Evolutionary conservation across 2,888 invertebrate species (phyloP), one percentile per base, ranked within the genome.

Genomic region (Nysson spinosus): DNA sequence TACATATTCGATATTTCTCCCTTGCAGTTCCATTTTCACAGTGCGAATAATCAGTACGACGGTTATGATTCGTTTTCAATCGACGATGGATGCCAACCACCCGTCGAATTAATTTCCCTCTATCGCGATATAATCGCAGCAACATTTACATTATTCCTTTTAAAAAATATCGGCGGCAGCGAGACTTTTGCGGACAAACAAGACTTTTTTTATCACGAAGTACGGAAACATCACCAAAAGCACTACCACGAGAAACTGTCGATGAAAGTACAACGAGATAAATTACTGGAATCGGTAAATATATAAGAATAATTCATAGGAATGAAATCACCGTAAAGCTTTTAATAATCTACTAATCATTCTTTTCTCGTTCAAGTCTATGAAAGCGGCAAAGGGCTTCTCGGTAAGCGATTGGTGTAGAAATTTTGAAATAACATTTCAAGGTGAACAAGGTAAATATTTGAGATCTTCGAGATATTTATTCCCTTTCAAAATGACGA

Each of bases 111-210:
- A 77, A 92, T 93, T 58, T 94, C 95, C 1, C 92, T 93, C 69
- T 95, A 96, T 86, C 90, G 96, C 1, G 96, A 96, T 87, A 94
- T 97, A 44, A 94, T 97, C 73, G 96, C 96, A 3, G 97, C 97
- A 61, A 95, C 96, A 16, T 97, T 96, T 88, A 95, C 96, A 1
- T 93, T 95, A 84, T 95, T 97, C 85, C 90, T 97, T 70, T 89
- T 96, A 22, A 96, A 96, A 88, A 97, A 97, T 89, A 96, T 96
- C 86, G 97, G 97, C 46, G 97, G 97, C 1, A 97, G 96, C 39
- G 97, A 97, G 88, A 95, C 96, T 7, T 97, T 98, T 85, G 96
- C 96, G 85, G 91, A 90, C 60, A 94, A 89, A 90, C 96, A 75
- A 86, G 89, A 91, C 73, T 92, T 92, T 83, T 93, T 93, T 84